Percentiles rank a stretch among this genome's conserved stretches.
phyloP scores from a whole-genome alignment of 2,888 invertebrate genomes.

The Metopia argyrocephala region DNA sequence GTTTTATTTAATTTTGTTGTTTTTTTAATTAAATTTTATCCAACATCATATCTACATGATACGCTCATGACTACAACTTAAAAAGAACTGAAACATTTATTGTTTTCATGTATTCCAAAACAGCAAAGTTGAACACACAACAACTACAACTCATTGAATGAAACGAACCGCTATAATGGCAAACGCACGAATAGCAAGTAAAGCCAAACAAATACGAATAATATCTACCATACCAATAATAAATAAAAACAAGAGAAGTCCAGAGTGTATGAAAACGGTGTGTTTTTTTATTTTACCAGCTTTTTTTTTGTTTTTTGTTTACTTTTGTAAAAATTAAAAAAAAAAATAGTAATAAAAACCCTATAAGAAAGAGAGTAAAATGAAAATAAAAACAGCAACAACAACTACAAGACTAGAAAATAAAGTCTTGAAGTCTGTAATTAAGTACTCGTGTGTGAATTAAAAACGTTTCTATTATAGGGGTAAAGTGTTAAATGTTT shows the following conservation, averaged over 20 bases:
- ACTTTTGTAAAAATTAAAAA: neutral
- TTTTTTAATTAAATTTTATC: neutral
- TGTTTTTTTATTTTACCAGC: slow-evolving; percentile 28
- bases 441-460: slow-evolving; percentile 1
- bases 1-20: slow-evolving; percentile 1
- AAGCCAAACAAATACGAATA: slow-evolving; percentile 27
- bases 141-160: slow-evolving; percentile 21
- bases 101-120: slow-evolving; percentile 54
- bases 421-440: neutral
- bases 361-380: too few relatives aligned
- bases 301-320: neutral
- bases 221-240: slow-evolving; percentile 14
- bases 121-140: slow-evolving; percentile 45
- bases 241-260: slow-evolving; percentile 37
- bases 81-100: slow-evolving; percentile 63
- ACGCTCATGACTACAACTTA: slow-evolving; percentile 65
- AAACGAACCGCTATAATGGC: slow-evolving; percentile 34
- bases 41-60: slow-evolving; percentile 39
- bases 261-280: slow-evolving; percentile 42
- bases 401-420: too few relatives aligned
- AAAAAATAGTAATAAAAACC: neutral
- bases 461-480: neutral
- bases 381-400: too few relatives aligned
- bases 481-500: slow-evolving; percentile 37
- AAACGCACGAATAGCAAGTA: slow-evolving; percentile 25